Evolutionary conservation across 2,888 invertebrate species (phyloP).

Genomic region (Microctonus aethiopoides): DNA sequence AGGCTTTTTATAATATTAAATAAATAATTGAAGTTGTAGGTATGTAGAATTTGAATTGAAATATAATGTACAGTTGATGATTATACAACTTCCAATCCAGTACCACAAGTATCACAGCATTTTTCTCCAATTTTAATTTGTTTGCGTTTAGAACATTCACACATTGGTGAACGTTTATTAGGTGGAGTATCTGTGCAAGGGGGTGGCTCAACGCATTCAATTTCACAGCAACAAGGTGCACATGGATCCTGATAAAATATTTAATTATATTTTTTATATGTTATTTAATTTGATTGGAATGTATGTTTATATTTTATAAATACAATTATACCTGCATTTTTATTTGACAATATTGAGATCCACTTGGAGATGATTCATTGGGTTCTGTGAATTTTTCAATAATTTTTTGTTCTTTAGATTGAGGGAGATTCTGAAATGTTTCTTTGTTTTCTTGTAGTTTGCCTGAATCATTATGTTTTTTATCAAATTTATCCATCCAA

Average conservation of each 20-base stretch:
- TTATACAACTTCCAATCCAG: slow-evolving; percentile 24
- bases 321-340: slow-evolving; percentile 14
- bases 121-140: slow-evolving; percentile 26
- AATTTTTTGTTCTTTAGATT: slow-evolving; percentile 10
- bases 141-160: slow-evolving; percentile 46
- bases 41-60: no score
- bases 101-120: slow-evolving; percentile 44
- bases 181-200: slow-evolving; percentile 36
- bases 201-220: slow-evolving; percentile 34
- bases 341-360: slow-evolving; percentile 11
- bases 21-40: no score
- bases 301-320: not conserved
- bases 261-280: not conserved
- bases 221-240: slow-evolving; percentile 44
- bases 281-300: no score
- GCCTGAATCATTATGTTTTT: not conserved
- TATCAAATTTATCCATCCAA: not conserved
- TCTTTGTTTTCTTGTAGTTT: not conserved
- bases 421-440: not conserved
- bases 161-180: slow-evolving; percentile 35
- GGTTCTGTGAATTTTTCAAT: not conserved
- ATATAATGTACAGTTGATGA: no score
- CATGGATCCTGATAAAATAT: slow-evolving; percentile 44
- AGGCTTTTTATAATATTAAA: no score
- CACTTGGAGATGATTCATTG: not conserved